Conservation (phyloP, 1,140 invertebrate species). For the Sminthurinus signatus region DNA sequence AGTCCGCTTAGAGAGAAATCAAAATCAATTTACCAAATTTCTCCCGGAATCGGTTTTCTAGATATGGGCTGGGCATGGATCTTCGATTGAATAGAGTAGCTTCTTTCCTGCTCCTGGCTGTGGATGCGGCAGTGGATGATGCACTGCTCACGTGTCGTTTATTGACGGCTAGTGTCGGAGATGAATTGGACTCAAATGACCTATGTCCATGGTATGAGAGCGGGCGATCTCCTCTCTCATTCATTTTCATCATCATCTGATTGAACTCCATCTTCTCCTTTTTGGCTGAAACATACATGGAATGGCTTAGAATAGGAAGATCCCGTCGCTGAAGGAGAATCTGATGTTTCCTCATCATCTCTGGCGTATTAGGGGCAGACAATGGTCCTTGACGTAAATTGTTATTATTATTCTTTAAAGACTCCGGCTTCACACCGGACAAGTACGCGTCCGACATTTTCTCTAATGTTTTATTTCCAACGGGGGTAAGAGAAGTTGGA, state of each 20-base stretch:
- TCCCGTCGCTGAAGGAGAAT: slow-evolving; percentile 21
- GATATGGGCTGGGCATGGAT: slow-evolving; percentile 37
- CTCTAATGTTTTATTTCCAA: not conserved
- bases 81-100: slow-evolving; percentile 29
- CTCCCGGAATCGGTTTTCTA: slow-evolving; percentile 36
- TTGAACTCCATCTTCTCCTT: slow-evolving; percentile 41
- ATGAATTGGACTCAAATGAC: slow-evolving; percentile 23
- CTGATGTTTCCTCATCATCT: slow-evolving; percentile 36
- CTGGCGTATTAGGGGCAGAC: slow-evolving; percentile 40
- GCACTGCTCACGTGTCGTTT: slow-evolving; percentile 32
- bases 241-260: slow-evolving; percentile 40
- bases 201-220: slow-evolving; percentile 38
- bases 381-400: slow-evolving; percentile 30
- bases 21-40: slow-evolving; percentile 32
- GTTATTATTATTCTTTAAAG: slow-evolving; percentile 34
- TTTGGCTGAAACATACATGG: slow-evolving; percentile 20
- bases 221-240: slow-evolving; percentile 21
- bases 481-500: too few species aligned
- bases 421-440: slow-evolving; percentile 43
- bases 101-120: slow-evolving; percentile 28
- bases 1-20: too few species aligned
- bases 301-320: slow-evolving; percentile 8
- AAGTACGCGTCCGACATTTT: slow-evolving; percentile 45
- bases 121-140: slow-evolving; percentile 15
- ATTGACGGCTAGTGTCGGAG: slow-evolving; percentile 19